Conservation (phyloP, 1,140 invertebrate genomes). For the Adoxophyes honmai region DNA sequence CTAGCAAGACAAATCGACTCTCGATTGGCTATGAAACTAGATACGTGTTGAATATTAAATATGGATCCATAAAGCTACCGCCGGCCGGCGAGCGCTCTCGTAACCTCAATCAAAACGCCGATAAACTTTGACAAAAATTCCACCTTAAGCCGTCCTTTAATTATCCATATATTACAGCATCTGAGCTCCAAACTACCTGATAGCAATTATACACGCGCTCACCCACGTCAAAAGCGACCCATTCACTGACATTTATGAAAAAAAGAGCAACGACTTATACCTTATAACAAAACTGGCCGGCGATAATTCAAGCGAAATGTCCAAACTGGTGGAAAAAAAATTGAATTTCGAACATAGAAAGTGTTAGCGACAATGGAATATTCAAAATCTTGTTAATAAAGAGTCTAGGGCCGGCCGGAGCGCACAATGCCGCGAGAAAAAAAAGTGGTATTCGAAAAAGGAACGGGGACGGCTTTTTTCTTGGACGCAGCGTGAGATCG, state of each 20-base stretch:
- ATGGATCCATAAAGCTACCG: constrained; percentile 62
- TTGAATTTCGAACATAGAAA: constrained; percentile 66
- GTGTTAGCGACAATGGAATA: constrained; percentile 74
- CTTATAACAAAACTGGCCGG: constrained; percentile 70
- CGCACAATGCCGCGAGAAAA: constrained; percentile 44
- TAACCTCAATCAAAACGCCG: constrained; percentile 72
- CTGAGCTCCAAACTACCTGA: constrained; percentile 61
- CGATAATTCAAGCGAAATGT: constrained; percentile 75
- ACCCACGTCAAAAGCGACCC: constrained; percentile 65
- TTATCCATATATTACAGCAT: constrained; percentile 71
- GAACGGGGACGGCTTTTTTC: constrained; percentile 40
- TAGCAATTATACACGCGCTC: constrained; percentile 71
- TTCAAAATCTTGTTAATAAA: constrained; percentile 75
- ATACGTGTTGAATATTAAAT: constrained; percentile 52
- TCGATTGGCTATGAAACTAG: constrained; percentile 40
- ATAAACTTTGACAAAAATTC: constrained; percentile 75
- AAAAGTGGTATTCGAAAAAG: constrained; percentile 51
- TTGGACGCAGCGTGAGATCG: constrained; percentile 63
- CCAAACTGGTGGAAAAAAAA: constrained; percentile 60
- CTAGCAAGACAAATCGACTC: constrained; percentile 59
- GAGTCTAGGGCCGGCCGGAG: constrained; percentile 53
- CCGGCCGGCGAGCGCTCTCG: constrained; percentile 29
- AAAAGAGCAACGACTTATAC: constrained; percentile 62
- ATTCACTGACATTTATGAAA: constrained; percentile 61
- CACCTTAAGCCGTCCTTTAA: constrained; percentile 70